Conservation (phyloP, 1,140 invertebrate species). For the Choristoneura fumiferana region DNA sequence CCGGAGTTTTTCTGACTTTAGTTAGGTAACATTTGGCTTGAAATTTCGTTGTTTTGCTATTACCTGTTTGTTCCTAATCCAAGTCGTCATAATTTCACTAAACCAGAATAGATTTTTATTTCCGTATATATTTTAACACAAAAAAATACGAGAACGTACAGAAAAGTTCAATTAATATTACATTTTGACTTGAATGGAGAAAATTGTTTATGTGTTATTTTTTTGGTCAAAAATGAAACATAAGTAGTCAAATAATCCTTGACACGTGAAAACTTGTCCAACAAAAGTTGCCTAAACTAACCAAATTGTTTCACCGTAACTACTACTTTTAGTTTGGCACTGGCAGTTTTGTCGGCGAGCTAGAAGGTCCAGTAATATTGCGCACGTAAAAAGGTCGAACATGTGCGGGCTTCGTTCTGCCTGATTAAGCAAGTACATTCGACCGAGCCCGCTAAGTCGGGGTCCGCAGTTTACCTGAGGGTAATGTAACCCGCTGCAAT, state of each 20-base stretch:
- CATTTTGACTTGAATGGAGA: too few relatives aligned
- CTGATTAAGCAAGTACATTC: slow-evolving; percentile 7
- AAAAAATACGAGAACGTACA: too few relatives aligned
- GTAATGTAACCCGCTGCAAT: slow-evolving; percentile 1
- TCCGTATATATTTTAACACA: too few relatives aligned
- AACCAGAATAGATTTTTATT: too few relatives aligned
- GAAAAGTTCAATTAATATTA: too few relatives aligned
- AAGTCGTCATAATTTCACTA: too few relatives aligned
- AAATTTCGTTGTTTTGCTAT: too few relatives aligned
- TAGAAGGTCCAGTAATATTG: slow-evolving; percentile 3
- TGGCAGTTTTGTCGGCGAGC: slow-evolving; percentile 5
- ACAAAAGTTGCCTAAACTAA: neutral
- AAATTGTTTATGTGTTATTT: too few relatives aligned
- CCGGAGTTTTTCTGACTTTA: too few relatives aligned
- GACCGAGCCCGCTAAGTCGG: neutral
- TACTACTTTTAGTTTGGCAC: slow-evolving; percentile 12
- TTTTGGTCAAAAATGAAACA: neutral
- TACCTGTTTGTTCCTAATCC: too few relatives aligned
- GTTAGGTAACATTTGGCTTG: too few relatives aligned
- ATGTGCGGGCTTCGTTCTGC: slow-evolving; percentile 7
- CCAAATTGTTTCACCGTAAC: slow-evolving; percentile 8
- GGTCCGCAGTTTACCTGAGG: slow-evolving; percentile 7
- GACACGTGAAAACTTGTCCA: slow-evolving; percentile 13
- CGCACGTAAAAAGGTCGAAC: slow-evolving; percentile 15
- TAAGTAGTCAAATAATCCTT: neutral